Evolutionary conservation across 2,888 invertebrate genomes (phyloP).

Genomic region (Dicranocentrus wangi): DNA sequence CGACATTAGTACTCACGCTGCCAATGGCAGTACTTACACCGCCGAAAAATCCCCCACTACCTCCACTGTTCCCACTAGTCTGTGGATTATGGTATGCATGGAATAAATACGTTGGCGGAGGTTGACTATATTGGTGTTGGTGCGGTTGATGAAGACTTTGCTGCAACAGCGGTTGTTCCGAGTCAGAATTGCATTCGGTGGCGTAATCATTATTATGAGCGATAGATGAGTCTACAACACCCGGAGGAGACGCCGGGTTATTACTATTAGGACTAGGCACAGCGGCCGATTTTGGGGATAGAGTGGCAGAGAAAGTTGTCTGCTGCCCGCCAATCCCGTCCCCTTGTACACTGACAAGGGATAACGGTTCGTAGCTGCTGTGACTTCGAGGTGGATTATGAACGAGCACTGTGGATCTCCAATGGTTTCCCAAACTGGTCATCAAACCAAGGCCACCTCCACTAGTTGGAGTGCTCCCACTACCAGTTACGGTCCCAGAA

Average conservation of each 20-base stretch:
- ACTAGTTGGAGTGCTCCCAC: slow-evolving; percentile 4
- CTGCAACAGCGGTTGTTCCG: slow-evolving; percentile 52
- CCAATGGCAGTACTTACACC: slow-evolving; percentile 35
- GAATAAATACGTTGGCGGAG: slow-evolving; percentile 42
- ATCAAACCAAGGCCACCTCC: slow-evolving; percentile 47
- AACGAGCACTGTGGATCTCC: slow-evolving; percentile 71
- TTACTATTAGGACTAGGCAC: slow-evolving; percentile 21
- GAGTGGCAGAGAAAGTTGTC: slow-evolving; percentile 47
- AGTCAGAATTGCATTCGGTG: slow-evolving; percentile 55
- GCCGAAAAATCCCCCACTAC: slow-evolving; percentile 35
- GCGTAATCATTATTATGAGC: slow-evolving; percentile 46
- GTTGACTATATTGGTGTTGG: slow-evolving; percentile 38
- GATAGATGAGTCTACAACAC: slow-evolving; percentile 25
- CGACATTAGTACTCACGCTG: slow-evolving; percentile 28
- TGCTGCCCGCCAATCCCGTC: slow-evolving; percentile 52
- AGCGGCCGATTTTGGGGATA: slow-evolving; percentile 37
- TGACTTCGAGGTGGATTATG: slow-evolving; percentile 69
- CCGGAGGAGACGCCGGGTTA: slow-evolving; percentile 14
- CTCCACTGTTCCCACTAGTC: not conserved
- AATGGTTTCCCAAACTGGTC: slow-evolving; percentile 64
- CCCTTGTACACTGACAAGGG: slow-evolving; percentile 54
- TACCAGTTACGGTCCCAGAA: too few relatives aligned
- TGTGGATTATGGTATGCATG: slow-evolving; percentile 58
- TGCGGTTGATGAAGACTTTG: slow-evolving; percentile 30
- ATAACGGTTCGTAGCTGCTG: slow-evolving; percentile 63